Evolutionary conservation across 2,888 invertebrate genomes (phyloP), one percentile per base, ranked within the genome.

Genomic region (Tinea pellionella): DNA sequence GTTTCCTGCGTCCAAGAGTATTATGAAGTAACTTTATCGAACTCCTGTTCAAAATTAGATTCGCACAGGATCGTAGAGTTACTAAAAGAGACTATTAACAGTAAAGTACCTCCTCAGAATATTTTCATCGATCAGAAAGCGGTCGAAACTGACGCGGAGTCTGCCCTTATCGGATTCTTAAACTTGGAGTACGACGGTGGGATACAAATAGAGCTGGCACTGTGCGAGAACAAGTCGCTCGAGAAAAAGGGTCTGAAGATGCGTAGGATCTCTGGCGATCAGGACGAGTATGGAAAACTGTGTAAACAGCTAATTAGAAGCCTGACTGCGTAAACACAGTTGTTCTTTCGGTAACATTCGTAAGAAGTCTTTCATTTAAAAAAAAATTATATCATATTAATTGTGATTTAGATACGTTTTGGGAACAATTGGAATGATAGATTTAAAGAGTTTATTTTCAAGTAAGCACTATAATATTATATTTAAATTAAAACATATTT

Each of bases 261-360:
- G 91, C 85, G 96, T 61, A 86, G 96, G 70, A 94, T 96, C 68
- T 95, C 95, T 0, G 96, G 96, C 4, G 96, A 96, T 78, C 94
- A 94, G 77, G 88, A 93, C 66, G 94, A 95, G 72, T 96, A 96
- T 72, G 94, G 94, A 63, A 94, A 95, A 76, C 88, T 96, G 43
- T 96, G 96, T 77, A 94, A 95, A 73, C 95, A 96, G 79, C 81
- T 96, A 68, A 94, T 96, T 62, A 94, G 94, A 59, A 95, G 94
- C 73, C 92, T 96, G 88, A 93, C 93, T 61, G 94, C 93, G 73
- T 94, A 80, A 66, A 9, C 13, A 24, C 2, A 24, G 6, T 37
- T 24, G 24, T 37, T n/a, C 11, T 12, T 37, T 37, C 37, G 37
- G 9, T 9, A 37, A 37, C 37, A 37, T 37, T 37, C n/a, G 2